A percentile compares a stretch with the other conserved stretches of the same genome.
Conservation (phyloP, 1,140 invertebrate species). For the Monochamus saltuarius region DNA sequence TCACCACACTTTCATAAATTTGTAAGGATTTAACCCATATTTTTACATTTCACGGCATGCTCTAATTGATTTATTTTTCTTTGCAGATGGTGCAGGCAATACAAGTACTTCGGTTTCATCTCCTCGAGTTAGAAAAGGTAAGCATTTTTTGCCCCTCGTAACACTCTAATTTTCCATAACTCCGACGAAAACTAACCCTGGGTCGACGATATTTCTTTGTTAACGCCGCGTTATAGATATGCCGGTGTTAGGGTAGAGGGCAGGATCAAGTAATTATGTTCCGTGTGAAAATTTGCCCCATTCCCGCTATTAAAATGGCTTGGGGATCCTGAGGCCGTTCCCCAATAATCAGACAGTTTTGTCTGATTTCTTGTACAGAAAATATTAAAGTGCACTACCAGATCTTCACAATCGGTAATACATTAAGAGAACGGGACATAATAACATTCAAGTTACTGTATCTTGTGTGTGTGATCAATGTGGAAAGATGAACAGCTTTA, state of each 20-base stretch:
- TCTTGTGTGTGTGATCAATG: no score
- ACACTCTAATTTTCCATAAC: not conserved
- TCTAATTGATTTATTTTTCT: slow-evolving; percentile 54
- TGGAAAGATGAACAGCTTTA: no score
- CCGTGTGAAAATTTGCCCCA: slow-evolving; percentile 1
- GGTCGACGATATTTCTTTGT: slow-evolving; percentile 9
- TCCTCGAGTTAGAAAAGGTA: slow-evolving; percentile 99
- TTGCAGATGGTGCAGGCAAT: slow-evolving; percentile 99
- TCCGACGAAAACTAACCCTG: slow-evolving; percentile 6
- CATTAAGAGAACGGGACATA: no score
- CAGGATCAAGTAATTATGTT: slow-evolving; percentile 14
- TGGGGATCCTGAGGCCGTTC: not conserved
- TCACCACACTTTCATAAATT: no score
- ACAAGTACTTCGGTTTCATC: slow-evolving; percentile 99
- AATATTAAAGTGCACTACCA: no score
- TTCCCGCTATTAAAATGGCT: slow-evolving; percentile 2
- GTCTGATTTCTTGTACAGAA: no score
- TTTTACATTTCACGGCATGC: no score
- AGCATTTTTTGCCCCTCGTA: slow-evolving; percentile 53
- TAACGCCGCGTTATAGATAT: not conserved
- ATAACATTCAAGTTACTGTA: no score
- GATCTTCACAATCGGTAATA: no score
- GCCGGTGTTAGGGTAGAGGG: not conserved
- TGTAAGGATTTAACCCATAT: no score
- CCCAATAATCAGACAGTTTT: no score